Conservation (phyloP, 2,797 vertebrate genomes). For the Leptatherina wallacei region DNA sequence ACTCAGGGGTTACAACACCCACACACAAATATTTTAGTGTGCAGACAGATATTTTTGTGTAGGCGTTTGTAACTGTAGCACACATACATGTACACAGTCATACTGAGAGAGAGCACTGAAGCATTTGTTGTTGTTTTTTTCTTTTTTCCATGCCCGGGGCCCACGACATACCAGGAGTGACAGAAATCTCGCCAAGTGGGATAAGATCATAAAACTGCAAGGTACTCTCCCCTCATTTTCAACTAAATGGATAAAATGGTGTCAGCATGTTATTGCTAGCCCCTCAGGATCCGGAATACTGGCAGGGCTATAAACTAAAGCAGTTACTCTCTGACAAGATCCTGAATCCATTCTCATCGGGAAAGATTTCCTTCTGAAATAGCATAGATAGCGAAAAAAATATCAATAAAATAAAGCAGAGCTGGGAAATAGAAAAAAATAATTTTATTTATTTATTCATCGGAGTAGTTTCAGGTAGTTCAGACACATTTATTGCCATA, state of each 20-base stretch:
- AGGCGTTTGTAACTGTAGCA: conserved; percentile 56
- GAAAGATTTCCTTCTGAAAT: conserved; percentile 50
- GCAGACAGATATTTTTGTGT: conserved; percentile 61
- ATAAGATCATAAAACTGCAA: conserved; percentile 83
- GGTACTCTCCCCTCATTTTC: conserved; percentile 82
- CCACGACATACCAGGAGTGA: conserved; percentile 77
- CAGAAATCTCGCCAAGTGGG: conserved; percentile 81
- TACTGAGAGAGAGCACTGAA: conserved; percentile 36
- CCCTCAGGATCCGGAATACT: conserved; percentile 74
- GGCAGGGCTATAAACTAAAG: conserved; percentile 72
- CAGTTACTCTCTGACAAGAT: conserved; percentile 64
- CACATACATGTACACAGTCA: conserved; percentile 27
- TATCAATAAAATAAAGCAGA: conserved; percentile 20
- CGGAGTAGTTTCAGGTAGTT: conserved; percentile 4
- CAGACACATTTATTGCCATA: not conserved
- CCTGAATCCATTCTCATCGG: conserved; percentile 55
- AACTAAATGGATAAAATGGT: conserved; percentile 83
- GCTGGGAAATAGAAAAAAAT: conserved; percentile 16
- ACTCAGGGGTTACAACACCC: conserved; percentile 57
- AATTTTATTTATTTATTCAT: conserved; percentile 12
- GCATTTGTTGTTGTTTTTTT: conserved; percentile 41
- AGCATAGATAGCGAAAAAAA: conserved; percentile 25
- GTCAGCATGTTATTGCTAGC: conserved; percentile 79
- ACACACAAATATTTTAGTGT: conserved; percentile 60
- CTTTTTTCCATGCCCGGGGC: conserved; percentile 74